A percentile compares a stretch with the other conserved stretches of the same genome.
Evolutionary conservation across 2,113 vertebrate species (phyloP).

Genomic region (Girardinichthys multiradiatus): DNA sequence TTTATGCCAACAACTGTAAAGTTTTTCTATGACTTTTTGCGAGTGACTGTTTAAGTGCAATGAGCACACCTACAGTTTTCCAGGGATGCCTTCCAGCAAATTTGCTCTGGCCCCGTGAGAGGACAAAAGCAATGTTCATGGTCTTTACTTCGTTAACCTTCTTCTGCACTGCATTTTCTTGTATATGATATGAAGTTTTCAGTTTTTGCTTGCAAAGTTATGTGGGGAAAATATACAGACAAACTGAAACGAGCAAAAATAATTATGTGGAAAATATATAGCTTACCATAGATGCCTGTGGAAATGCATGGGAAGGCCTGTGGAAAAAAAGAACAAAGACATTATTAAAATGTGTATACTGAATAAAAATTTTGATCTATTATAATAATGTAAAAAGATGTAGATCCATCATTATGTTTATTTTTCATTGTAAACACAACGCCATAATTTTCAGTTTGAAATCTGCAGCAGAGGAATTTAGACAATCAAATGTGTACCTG

Average conservation of each 20-base stretch:
- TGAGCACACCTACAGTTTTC: constrained; percentile 31
- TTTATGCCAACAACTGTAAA: constrained; percentile 29
- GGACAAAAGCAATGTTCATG: constrained; percentile 24
- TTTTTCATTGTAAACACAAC: background rate
- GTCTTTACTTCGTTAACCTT: constrained; percentile 37
- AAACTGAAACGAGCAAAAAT: background rate
- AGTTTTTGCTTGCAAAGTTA: background rate
- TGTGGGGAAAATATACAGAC: background rate
- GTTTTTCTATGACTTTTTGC: constrained; percentile 33
- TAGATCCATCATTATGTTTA: background rate
- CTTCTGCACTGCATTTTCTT: constrained; percentile 29
- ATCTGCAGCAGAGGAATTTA: constrained; percentile 11
- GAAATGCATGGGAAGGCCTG: constrained; percentile 99
- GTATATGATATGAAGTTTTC: constrained; percentile 37
- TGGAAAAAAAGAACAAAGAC: constrained; percentile 30
- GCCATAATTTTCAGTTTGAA: constrained; percentile 18
- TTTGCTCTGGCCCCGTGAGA: constrained; percentile 38
- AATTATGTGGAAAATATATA: background rate
- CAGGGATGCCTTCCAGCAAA: constrained; percentile 30
- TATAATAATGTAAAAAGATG: background rate
- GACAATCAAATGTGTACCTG: constrained; percentile 4
- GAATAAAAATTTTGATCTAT: constrained; percentile 6
- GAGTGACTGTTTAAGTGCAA: constrained; percentile 53
- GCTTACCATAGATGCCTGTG: constrained; percentile 98
- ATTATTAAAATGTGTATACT: background rate